Base-by-base conservation (phyloP, 2,888 invertebrate genomes). In the Tillus elongatus region DNA sequence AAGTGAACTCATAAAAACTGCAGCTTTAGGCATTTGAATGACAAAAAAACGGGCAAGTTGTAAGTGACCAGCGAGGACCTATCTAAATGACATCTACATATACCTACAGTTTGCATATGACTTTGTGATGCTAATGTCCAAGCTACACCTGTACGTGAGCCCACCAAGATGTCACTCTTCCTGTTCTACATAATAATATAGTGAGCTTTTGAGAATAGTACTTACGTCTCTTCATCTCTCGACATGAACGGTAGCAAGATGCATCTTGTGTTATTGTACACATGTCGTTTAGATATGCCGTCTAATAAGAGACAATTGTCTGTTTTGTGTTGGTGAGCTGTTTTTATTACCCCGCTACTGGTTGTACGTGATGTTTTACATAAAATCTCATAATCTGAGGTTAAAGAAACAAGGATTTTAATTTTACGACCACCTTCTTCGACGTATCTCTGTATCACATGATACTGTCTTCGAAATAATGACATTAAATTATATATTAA, bases 141-240 rank as follows among this genome's bases (percentile, higher is more conserved):
- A 41, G 44, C 47, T 56, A 54, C 58, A 58, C 58, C 56, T 57
- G 58, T 56, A 56, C 44, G 45, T 50, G 48, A 47, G 45, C 46
- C 49, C 42, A 44, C 48, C 45, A 40, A 43, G 51, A n/a, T n/a
- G n/a, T n/a, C n/a, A n/a, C 42, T 41, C 45, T 45, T 32, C 38
- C 53, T 54, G 56, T 51, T 59, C 56, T 53, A 58, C 57, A 59
- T 55, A 55, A 55, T 57, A 59, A 57, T 55, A 58, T 49, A n/a
- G n/a, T n/a, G n/a, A n/a, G n/a, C n/a, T 6, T 19, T 19, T 19
- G 24, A 19, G 9, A 8, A 16, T 33, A 19, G 13, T 16, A 24
- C 4, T 31, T 33, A 30, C 30, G 33, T 36, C 34, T 33, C 27
- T n/a, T n/a, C n/a, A n/a, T n/a, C n/a, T n/a, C n/a, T n/a, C n/a